Evolutionary conservation across 2,797 vertebrate species (phyloP), one percentile per base, ranked within the genome.

Genomic region (Protosalanx chinensis): DNA sequence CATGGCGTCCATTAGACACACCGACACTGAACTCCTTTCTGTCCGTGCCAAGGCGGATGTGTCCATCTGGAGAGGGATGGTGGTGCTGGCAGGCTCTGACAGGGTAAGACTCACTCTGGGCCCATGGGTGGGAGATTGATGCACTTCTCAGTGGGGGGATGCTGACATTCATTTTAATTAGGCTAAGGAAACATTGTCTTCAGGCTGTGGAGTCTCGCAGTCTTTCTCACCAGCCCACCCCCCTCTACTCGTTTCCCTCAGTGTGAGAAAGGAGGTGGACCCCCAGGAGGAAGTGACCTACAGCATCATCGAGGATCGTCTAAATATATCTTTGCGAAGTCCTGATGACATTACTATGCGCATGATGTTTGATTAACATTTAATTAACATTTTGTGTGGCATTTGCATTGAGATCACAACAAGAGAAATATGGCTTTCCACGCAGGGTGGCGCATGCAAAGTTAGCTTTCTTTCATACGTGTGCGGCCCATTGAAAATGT

Each of bases 101-200:
- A 84, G 88, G 78, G 85, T 85, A 88, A 89, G 81, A 87, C 88
- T 91, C 86, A 83, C 89, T 90, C 83, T 75, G 78, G 83, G 87
- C 82, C 80, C 73, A 83, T 83, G 64, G 67, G 64, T 84, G 83
- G 84, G 88, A 89, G 87, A 91, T 81, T 90, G 91, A 91, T 92
- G 90, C 85, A 89, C 86, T 90, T 88, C 88, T 88, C 91, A 81
- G 85, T 72, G 71, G 86, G 86, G 88, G 83, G 73, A 85, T 83
- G 84, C 85, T 93, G 92, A 91, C 91, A 93, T 92, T 93, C 88
- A 89, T 90, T 92, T 90, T 93, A 93, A 93, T 93, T 93, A 92
- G 90, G 84, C 74, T 20, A 58, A 49, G 15, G 4, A 85, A 86
- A 86, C 81, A 87, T 83, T 82, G 82, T 89, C 85, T 79, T 75